These are phyloP conservation scores for Ochotona curzoniae DNA, from an alignment of 2,113 vertebrate species.

Conservation along the genomic window DNA sequence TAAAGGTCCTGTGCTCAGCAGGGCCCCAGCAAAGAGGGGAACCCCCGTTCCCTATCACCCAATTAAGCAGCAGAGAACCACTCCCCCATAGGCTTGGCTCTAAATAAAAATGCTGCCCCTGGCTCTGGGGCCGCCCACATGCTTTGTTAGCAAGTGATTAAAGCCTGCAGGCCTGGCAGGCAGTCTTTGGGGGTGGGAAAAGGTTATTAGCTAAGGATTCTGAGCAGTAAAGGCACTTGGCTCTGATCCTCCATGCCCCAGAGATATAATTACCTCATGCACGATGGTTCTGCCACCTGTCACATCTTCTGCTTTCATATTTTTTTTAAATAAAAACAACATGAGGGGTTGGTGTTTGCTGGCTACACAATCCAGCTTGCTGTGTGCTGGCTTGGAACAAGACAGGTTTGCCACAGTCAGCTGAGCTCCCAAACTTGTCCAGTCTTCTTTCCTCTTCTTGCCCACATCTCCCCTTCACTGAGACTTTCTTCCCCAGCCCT, in stretches of 20 bases:
- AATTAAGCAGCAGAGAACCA: constrained; percentile 37
- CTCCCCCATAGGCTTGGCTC: constrained; percentile 68
- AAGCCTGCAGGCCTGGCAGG: constrained; percentile 78
- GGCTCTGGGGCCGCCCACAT: constrained; percentile 62
- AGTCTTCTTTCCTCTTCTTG: not conserved
- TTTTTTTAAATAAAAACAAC: constrained; percentile 71
- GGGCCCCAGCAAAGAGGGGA: not conserved
- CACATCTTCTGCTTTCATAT: constrained; percentile 80
- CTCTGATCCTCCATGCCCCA: constrained; percentile 73
- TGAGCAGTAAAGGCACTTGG: too few species aligned
- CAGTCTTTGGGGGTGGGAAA: constrained; percentile 57
- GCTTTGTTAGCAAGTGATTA: constrained; percentile 77
- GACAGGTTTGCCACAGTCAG: not conserved
- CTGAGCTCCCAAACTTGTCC: not conserved
- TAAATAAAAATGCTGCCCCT: constrained; percentile 80
- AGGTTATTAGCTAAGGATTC: constrained; percentile 80
- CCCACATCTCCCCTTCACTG: not conserved
- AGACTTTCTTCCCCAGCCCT: not conserved
- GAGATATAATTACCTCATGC: constrained; percentile 84
- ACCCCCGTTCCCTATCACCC: constrained; percentile 52
- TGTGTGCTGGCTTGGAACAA: constrained; percentile 45
- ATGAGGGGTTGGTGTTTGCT: constrained; percentile 50
- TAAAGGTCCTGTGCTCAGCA: not conserved
- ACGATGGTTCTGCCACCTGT: too few species aligned
- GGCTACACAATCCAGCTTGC: constrained; percentile 18